Conservation (phyloP, 2,113 vertebrate species). For the Corvus cornix region DNA sequence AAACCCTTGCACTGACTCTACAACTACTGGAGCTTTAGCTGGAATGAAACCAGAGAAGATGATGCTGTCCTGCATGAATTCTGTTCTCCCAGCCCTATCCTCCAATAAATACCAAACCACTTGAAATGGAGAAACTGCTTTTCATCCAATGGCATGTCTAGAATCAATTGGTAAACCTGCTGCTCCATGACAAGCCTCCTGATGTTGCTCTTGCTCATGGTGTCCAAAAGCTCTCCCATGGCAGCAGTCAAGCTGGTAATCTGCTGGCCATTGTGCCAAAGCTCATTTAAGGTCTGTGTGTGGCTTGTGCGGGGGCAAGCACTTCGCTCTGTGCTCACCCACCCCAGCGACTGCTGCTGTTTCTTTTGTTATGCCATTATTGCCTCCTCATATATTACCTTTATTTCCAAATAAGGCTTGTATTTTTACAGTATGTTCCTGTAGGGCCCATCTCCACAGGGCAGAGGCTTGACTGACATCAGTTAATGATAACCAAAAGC, state of each 20-base stretch:
- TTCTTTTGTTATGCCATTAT: not conserved
- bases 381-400: not conserved
- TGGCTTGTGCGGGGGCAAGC: not conserved
- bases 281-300: not conserved
- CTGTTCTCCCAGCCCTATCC: not conserved
- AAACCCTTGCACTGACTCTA: not conserved
- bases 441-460: not conserved
- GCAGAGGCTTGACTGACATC: not conserved
- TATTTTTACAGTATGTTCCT: not conserved
- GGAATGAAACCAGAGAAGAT: not conserved
- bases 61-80: not conserved
- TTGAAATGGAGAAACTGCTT: not conserved
- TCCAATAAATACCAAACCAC: not conserved
- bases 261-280: not conserved
- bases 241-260: not conserved
- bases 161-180: not conserved
- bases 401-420: not conserved
- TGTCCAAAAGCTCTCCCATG: not conserved
- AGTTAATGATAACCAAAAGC: not conserved
- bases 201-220: not conserved
- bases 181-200: not conserved
- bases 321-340: not conserved
- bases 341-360: accelerated
- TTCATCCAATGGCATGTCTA: not conserved
- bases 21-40: not conserved